Conservation (phyloP, 1,140 invertebrate genomes). For the Papilio aristodemus region DNA sequence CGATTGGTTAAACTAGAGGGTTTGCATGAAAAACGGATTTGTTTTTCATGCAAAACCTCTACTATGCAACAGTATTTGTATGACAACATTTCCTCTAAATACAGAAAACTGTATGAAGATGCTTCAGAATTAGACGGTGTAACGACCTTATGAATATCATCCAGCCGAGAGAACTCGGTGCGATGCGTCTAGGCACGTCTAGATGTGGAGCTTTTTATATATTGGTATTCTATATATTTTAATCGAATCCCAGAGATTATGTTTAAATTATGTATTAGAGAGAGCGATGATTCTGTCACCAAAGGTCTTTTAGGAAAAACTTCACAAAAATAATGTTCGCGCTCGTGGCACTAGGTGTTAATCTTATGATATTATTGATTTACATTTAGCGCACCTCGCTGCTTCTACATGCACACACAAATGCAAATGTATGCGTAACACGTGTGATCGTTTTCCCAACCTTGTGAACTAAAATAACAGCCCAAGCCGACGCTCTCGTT, state of each 20-base stretch:
- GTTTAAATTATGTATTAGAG: too few relatives aligned
- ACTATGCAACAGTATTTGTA: neutral
- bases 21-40: neutral
- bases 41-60: neutral
- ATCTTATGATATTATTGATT: slow-evolving; percentile 10
- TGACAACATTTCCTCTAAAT: neutral
- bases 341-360: slow-evolving; percentile 5
- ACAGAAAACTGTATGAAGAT: too few relatives aligned
- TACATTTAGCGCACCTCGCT: slow-evolving; percentile 6
- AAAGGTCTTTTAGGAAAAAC: neutral
- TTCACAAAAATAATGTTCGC: slow-evolving; percentile 1
- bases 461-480: slow-evolving; percentile 22
- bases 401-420: neutral
- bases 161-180: too few relatives aligned
- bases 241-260: neutral
- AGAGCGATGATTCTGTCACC: neutral
- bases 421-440: slow-evolving; percentile 12
- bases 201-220: too few relatives aligned
- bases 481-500: neutral
- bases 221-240: too few relatives aligned
- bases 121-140: too few relatives aligned
- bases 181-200: too few relatives aligned
- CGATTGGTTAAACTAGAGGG: too few relatives aligned
- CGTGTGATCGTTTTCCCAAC: slow-evolving; percentile 1
- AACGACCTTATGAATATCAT: too few relatives aligned